Conservation (phyloP, 2,113 vertebrate genomes). For the Mustelus asterias region DNA sequence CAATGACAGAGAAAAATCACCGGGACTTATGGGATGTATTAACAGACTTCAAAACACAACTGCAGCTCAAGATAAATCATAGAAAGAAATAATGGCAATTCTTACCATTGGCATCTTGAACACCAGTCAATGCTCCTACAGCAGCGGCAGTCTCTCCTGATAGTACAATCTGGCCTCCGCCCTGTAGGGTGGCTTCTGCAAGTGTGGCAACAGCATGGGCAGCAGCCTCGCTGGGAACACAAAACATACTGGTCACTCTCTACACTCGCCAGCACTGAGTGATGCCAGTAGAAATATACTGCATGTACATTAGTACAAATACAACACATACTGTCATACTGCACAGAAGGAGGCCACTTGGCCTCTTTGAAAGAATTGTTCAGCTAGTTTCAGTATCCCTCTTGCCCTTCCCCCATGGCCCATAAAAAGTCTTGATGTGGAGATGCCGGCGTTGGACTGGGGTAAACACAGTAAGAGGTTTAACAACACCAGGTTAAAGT, state of each 20-base stretch:
- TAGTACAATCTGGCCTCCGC: conserved; percentile 92
- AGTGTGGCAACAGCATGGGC: conserved; percentile 93
- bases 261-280: background rate
- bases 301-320: background rate
- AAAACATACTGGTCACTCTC: background rate
- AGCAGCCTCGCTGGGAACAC: conserved; percentile 75
- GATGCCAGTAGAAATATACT: background rate
- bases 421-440: background rate
- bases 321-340: background rate
- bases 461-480: too few species aligned
- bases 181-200: conserved; percentile 93
- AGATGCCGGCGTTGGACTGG: too few species aligned
- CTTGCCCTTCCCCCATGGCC: too few species aligned
- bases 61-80: background rate
- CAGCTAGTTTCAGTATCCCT: background rate
- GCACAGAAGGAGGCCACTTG: background rate
- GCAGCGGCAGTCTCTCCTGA: conserved; percentile 94
- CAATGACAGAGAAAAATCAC: background rate
- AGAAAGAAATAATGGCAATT: background rate
- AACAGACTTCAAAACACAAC: background rate
- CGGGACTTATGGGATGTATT: background rate
- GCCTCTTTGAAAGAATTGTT: background rate
- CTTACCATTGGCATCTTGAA: conserved; percentile 84
- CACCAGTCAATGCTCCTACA: conserved; percentile 88
- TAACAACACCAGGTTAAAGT: too few species aligned